Evolutionary conservation across 1,140 invertebrate species (phyloP).

Genomic region (Odontomachus brunneus): DNA sequence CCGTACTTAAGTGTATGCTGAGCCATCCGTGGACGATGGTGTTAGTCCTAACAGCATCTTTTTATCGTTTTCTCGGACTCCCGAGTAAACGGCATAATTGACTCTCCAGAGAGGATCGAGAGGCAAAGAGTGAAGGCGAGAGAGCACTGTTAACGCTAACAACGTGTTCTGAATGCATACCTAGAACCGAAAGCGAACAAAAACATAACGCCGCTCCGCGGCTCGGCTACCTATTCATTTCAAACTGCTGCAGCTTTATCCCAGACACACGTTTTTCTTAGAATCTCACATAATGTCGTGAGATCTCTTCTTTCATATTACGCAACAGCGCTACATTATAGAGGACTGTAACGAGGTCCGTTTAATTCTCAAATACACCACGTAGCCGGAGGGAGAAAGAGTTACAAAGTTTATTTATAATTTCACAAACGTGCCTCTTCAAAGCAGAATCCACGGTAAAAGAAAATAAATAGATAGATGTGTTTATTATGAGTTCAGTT

Average conservation of each 20-base stretch:
- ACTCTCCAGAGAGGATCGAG: conserved; percentile 24
- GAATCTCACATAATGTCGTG: not conserved
- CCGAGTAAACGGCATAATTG: conserved; percentile 50
- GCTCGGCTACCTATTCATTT: conserved; percentile 30
- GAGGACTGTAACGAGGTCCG: not conserved
- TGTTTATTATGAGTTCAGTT: no score
- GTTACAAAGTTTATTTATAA: no score
- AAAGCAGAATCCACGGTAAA: no score
- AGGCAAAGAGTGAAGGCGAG: not conserved
- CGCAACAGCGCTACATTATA: not conserved
- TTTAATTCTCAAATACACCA: not conserved
- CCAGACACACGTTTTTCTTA: conserved; percentile 28
- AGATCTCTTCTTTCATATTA: not conserved
- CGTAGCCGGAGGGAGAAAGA: no score
- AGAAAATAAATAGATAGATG: no score
- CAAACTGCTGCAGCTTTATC: conserved; percentile 26
- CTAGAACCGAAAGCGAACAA: conserved; percentile 18
- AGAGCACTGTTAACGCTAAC: conserved; percentile 41
- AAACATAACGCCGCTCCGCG: conserved; percentile 15
- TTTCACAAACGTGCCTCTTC: no score
- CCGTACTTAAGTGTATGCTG: not conserved
- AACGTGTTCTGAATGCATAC: conserved; percentile 50
- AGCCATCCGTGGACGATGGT: not conserved
- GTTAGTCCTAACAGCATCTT: conserved; percentile 37
- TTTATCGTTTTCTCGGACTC: conserved; percentile 43